Base-by-base conservation (phyloP, 2,113 vertebrate genomes). In the Sturnira hondurensis region DNA sequence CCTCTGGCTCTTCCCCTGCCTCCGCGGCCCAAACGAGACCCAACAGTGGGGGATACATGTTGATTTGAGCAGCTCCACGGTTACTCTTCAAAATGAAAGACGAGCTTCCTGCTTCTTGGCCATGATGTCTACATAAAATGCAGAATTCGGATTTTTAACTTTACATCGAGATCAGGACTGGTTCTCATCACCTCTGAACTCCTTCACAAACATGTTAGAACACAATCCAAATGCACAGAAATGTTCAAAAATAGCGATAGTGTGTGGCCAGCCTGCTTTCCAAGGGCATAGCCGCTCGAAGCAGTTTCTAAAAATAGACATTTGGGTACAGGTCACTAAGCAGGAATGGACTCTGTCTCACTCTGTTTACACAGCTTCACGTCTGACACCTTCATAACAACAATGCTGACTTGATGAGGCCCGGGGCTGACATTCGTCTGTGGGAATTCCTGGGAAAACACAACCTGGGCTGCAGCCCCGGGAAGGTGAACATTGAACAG, bases 261-360 rank as follows among this genome's bases (percentile, higher is more conserved):
- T 31, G 45, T 70, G 70, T 4, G 67, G 85, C 54, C 61, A 87
- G 43, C 83, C 47, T 81, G 83, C 81, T 96, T 89, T 83, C 89
- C 91, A 95, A 93, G 94, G 73, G 38, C 85, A 54, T 7, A 94
- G 67, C 81, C 89, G 85, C 97, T 96, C 74, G 54, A 7, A 87
- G 96, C 97, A 86, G 84, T 97, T 97, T 98, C 98, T 98, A 98
- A 98, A 98, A 98, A 98, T 98, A 98, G 98, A 80, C 76, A 96
- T 97, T 86, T 80, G 97, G 89, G 65, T 97, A 86, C 97, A 98
- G 98, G 97, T 98, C 98, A 98, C 93, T 93, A 87, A 95, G 89
- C 98, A 98, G 95, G 96, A 98, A 97, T 95, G 97, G 96, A 95
- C 93, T 52, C 85, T 36, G 56, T 95, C 81, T 86, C 80, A 10